Conservation (phyloP, 2,113 vertebrate species). For the Apaloderma vittatum region DNA sequence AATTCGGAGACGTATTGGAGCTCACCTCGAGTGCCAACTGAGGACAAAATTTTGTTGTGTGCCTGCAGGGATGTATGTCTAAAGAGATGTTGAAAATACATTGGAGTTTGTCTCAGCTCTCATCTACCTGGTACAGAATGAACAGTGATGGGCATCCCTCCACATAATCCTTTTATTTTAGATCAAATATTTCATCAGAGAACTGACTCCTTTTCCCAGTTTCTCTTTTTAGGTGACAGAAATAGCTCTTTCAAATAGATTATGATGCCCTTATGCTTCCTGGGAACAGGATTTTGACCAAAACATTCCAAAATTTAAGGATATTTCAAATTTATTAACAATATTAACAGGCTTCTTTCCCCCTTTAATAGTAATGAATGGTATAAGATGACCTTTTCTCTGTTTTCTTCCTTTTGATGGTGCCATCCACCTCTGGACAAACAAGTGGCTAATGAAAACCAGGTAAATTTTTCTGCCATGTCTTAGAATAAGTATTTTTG, state of each 20-base stretch:
- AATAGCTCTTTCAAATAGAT: not conserved
- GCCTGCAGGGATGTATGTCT: not conserved
- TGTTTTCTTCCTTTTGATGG: not conserved
- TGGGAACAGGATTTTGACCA: not conserved
- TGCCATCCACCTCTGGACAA: not conserved
- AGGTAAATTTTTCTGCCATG: not conserved
- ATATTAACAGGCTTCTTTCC: not conserved
- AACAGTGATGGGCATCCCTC: not conserved
- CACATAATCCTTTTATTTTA: not conserved
- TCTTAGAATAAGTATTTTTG: not conserved
- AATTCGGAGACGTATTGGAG: not conserved
- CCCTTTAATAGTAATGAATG: not conserved
- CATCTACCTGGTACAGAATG: not conserved
- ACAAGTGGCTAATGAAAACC: not conserved
- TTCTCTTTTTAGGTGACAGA: not conserved
- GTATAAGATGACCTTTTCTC: not conserved
- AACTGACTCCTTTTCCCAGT: not conserved
- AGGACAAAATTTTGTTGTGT: not conserved
- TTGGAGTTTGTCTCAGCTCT: not conserved
- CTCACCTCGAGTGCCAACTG: fast-evolving
- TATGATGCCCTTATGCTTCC: not conserved
- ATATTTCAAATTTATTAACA: not conserved
- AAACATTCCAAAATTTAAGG: not conserved
- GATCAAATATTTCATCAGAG: not conserved
- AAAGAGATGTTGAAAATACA: not conserved